Evolutionary conservation across 2,797 vertebrate species (phyloP), one percentile per base, ranked within the genome.

Genomic region (Pseudopleuronectes americanus): DNA sequence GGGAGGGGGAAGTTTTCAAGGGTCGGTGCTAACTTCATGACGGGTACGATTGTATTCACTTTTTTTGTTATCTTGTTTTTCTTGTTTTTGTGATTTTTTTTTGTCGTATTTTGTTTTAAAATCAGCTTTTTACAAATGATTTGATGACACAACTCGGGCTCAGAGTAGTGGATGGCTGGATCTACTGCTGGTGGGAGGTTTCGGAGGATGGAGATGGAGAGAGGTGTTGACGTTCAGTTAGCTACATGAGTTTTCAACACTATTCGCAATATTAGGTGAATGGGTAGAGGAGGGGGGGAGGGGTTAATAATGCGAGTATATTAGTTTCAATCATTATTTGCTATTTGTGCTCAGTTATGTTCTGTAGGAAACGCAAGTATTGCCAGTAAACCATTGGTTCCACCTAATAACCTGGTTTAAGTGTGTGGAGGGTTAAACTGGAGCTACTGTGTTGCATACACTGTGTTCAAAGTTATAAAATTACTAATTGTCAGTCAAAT

Each of bases 171-270:
- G 75, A 74, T 79, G 74, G 71, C 84, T 92, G 87, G 83, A 88
- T 89, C 92, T 94, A 90, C 88, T 95, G 96, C 95, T 96, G 96
- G 96, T 94, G 91, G 88, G 80, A 87, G 76, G 76, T 79, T 6
- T 89, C 87, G 86, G 90, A 93, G 90, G 89, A 91, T 88, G 74
- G 87, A 86, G 82, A 85, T 64, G 89, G 92, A 91, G 90, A 90
- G 88, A 93, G 90, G 86, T 58, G 63, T 47, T 62, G 85, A 90
- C 41, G 0, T 54, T 62, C 51, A 33, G 56, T 78, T 90, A 33
- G 51, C 91, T 93, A 91, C 92, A 88, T 86, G 73, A 84, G 68
- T 79, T 83, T 78, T 87, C 54, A 73, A 49, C 75, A 63, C 64
- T 86, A 82, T 87, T 87, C 82, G 88, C 83, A 74, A 85, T 86